These are phyloP conservation scores for Bedellia somnulentella DNA, from an alignment of 2,888 invertebrate genomes.

Conservation along the genomic window DNA sequence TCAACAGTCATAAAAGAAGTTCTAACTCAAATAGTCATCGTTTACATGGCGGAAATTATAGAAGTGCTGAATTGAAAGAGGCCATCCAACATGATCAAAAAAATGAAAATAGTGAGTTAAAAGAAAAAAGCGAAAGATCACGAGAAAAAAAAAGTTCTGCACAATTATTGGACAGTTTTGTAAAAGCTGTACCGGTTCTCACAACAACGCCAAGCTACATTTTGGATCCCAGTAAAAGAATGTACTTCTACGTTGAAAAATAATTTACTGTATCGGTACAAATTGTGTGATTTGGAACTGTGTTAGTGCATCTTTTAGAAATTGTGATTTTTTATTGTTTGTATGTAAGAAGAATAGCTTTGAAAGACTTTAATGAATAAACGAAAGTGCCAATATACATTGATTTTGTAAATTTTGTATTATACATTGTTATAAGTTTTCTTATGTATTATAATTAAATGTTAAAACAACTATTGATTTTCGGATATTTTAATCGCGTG, in stretches of 20 bases:
- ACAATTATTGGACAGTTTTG: conserved; percentile 35
- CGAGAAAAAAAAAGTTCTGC: conserved; percentile 24
- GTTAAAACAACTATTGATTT: no score
- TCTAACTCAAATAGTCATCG: conserved; percentile 16
- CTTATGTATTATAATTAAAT: no score
- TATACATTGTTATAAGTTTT: no score
- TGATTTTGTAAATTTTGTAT: no score
- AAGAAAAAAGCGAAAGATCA: conserved; percentile 11
- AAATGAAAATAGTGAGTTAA: conserved; percentile 13
- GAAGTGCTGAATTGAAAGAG: conserved; percentile 32
- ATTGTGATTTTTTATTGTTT: no score
- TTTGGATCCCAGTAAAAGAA: conserved; percentile 50
- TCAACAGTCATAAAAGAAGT: conserved; percentile 11
- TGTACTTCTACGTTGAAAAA: conserved; percentile 49
- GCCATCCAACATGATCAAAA: conserved; percentile 14
- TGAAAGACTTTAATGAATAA: no score
- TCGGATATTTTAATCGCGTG: no score
- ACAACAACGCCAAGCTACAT: conserved; percentile 41
- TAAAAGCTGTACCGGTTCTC: conserved; percentile 33
- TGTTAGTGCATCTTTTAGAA: no score
- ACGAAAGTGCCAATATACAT: no score
- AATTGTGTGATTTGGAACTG: no score
- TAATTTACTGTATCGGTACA: no score
- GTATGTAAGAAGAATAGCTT: no score
- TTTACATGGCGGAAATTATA: conserved; percentile 50